Percentiles rank a stretch among this genome's conserved stretches.
These are phyloP conservation scores for Globodera ellingtonae DNA, from an alignment of 1,140 invertebrate species.

Conservation along the genomic window DNA sequence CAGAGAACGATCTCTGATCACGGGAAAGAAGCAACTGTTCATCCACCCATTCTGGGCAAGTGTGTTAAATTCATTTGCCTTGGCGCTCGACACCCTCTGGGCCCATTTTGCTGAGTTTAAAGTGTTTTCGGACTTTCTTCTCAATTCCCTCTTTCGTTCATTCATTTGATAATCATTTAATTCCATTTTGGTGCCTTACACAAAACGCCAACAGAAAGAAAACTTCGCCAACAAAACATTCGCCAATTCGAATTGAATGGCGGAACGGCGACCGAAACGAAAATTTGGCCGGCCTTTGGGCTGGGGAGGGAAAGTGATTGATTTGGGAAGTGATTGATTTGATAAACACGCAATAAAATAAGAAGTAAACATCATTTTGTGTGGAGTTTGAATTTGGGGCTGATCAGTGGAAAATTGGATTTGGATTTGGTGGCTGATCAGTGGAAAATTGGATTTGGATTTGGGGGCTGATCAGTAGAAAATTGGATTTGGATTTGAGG, in stretches of 20 bases:
- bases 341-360: neutral
- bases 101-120: too few relatives aligned
- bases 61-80: neutral
- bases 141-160: neutral
- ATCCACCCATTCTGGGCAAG: neutral
- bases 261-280: neutral
- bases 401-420: too few relatives aligned
- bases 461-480: too few relatives aligned
- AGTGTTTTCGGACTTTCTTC: neutral
- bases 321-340: neutral
- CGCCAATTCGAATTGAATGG: neutral
- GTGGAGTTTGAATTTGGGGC: too few relatives aligned
- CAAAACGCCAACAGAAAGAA: neutral
- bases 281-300: neutral
- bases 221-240: neutral
- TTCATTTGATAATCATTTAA: neutral
- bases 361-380: neutral
- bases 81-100: too few relatives aligned
- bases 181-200: neutral
- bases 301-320: neutral
- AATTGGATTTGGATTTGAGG: too few relatives aligned
- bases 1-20: conserved; percentile 1
- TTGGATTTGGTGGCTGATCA: too few relatives aligned
- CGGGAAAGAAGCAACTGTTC: neutral
- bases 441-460: too few relatives aligned